phyloP scores from a whole-genome alignment of 2,888 invertebrate species.

The Capitulum mitella region DNA sequence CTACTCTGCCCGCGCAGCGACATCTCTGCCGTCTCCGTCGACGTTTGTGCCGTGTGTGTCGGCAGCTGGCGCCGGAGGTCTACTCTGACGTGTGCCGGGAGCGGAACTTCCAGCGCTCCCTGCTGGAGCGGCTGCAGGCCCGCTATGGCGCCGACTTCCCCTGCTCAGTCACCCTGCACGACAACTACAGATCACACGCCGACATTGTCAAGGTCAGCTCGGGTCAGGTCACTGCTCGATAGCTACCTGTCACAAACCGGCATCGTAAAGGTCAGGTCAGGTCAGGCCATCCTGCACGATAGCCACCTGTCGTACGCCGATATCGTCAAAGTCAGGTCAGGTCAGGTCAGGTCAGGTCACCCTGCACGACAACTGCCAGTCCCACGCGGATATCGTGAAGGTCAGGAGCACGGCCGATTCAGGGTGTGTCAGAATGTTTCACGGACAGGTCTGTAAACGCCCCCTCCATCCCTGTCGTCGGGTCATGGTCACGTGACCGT shows the following conservation, averaged over 20 bases:
- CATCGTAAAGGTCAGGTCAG: too few species aligned
- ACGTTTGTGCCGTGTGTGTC: too few species aligned
- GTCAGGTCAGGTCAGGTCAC: constrained; percentile 48
- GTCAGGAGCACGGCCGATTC: background rate
- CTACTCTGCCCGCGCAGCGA: background rate
- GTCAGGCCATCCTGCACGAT: background rate
- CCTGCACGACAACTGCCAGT: constrained; percentile 52
- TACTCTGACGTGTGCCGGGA: constrained; percentile 57
- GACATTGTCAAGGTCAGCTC: background rate
- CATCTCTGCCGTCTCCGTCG: background rate
- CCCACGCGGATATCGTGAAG: background rate
- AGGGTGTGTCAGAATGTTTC: too few species aligned
- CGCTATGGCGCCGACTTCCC: constrained; percentile 64
- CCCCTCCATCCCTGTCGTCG: too few species aligned
- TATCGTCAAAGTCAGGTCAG: too few species aligned
- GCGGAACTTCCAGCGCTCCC: constrained; percentile 60
- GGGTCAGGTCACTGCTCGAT: background rate
- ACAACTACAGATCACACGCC: constrained; percentile 39
- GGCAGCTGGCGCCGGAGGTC: constrained; percentile 42
- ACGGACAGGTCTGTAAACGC: too few species aligned
- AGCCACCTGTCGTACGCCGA: background rate
- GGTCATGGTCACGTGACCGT: too few species aligned
- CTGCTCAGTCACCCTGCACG: constrained; percentile 69
- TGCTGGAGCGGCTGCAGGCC: constrained; percentile 69
- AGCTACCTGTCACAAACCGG: too few species aligned